phyloP scores from a whole-genome alignment of 2,113 vertebrate genomes.

The Sorex araneus region DNA sequence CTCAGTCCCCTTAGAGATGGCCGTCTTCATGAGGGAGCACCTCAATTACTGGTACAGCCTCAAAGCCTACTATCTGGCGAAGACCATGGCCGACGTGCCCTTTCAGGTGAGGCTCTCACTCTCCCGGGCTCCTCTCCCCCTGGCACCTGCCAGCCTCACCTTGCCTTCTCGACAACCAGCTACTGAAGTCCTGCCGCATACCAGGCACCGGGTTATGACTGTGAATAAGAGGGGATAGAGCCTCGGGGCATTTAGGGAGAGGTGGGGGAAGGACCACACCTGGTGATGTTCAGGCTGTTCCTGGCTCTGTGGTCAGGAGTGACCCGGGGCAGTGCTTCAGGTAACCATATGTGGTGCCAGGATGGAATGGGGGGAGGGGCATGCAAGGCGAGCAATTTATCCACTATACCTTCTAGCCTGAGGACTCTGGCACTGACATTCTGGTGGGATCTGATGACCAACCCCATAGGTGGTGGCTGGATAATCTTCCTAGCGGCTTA shows the following conservation, averaged over 20 bases:
- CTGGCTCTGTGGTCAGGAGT: too few species aligned
- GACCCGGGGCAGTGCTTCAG: too few species aligned
- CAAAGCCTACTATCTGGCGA: slow-evolving; percentile 98
- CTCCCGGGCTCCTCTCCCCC: neutral
- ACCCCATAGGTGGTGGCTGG: neutral
- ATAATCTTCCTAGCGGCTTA: too few species aligned
- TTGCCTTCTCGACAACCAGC: neutral
- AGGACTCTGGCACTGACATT: neutral
- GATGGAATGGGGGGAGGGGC: neutral
- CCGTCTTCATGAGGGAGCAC: slow-evolving; percentile 97
- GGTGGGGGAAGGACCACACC: too few species aligned
- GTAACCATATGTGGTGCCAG: too few species aligned
- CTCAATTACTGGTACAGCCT: slow-evolving; percentile 99
- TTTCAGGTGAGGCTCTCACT: slow-evolving; percentile 93
- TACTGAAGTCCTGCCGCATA: neutral
- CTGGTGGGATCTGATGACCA: neutral
- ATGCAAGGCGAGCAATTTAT: too few species aligned
- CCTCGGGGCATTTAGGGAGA: neutral
- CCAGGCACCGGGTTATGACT: neutral
- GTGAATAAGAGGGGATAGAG: neutral
- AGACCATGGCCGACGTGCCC: slow-evolving; percentile 98
- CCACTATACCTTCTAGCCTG: too few species aligned
- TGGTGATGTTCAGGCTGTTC: too few species aligned
- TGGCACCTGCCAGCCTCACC: neutral
- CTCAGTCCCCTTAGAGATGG: slow-evolving; percentile 98